Evolutionary conservation across 2,888 invertebrate species (phyloP).

Genomic region (Drosophila dives): DNA sequence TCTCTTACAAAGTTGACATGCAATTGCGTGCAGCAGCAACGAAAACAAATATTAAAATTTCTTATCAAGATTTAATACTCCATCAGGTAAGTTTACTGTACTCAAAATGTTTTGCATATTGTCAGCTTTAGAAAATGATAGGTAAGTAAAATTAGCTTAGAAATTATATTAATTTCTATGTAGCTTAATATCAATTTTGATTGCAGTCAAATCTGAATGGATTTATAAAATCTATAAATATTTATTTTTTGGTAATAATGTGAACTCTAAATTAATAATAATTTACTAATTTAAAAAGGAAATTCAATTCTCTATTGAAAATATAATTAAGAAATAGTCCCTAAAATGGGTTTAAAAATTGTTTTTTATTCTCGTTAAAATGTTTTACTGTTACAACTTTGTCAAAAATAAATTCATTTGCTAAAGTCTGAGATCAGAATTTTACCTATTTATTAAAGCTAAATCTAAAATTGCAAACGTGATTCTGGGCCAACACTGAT

Average conservation of each 20-base stretch:
- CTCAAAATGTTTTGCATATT: neutral
- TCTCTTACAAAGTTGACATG: slow-evolving; percentile 30
- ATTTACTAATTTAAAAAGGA: too few relatives aligned
- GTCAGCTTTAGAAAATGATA: neutral
- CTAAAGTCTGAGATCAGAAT: neutral
- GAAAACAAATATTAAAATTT: neutral
- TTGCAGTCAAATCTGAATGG: neutral
- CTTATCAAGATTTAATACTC: slow-evolving; percentile 2
- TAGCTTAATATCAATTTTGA: neutral
- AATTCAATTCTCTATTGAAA: too few relatives aligned
- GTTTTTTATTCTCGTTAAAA: too few relatives aligned
- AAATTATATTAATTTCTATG: neutral
- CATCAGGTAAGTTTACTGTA: neutral
- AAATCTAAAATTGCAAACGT: too few relatives aligned
- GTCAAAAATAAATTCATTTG: neutral
- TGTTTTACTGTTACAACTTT: neutral
- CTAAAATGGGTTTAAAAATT: too few relatives aligned
- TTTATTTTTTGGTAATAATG: too few relatives aligned
- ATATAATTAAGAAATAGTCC: too few relatives aligned
- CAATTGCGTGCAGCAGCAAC: slow-evolving; percentile 15
- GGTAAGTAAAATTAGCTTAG: fast-evolving
- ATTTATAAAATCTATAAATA: neutral
- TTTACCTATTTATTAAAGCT: neutral
- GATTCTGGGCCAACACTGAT: too few relatives aligned
- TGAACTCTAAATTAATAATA: too few relatives aligned